A percentile compares a stretch with the other conserved stretches of the same genome.
Conservation (phyloP, 35 echinoderm and acorn worm species). For the Lytechinus pictus region DNA sequence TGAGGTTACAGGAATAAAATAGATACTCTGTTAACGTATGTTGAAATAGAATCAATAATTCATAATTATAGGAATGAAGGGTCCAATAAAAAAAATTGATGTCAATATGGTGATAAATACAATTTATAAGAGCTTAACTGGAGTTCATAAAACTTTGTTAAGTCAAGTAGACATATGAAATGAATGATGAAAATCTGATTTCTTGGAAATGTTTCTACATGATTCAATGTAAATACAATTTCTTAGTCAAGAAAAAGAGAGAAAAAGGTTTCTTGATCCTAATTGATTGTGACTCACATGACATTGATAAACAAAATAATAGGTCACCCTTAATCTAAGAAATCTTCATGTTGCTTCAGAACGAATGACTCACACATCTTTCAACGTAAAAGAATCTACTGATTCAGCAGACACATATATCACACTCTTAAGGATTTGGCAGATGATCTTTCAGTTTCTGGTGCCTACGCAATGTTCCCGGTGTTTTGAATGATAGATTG, state of each 20-base stretch:
- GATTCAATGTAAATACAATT: not conserved
- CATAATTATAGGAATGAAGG: not conserved
- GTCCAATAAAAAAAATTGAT: not conserved
- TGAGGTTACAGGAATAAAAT: not conserved
- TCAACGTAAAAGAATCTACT: not conserved
- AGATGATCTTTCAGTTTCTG: not conserved
- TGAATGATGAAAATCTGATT: not conserved
- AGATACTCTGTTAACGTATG: not conserved
- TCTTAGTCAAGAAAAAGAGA: not conserved
- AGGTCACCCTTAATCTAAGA: not conserved
- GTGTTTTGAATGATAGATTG: conserved; percentile 18
- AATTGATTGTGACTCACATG: not conserved
- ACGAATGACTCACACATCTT: not conserved
- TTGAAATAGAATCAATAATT: not conserved
- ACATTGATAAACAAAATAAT: not conserved
- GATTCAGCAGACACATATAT: not conserved
- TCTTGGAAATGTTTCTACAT: not conserved
- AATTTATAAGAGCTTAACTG: not conserved
- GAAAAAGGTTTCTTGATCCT: no score
- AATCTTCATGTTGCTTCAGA: not conserved
- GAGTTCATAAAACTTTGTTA: not conserved
- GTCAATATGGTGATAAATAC: not conserved
- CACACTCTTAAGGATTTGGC: not conserved
- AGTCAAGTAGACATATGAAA: not conserved
- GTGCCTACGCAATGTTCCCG: not conserved